Evolutionary conservation across 2,888 invertebrate species (phyloP), one percentile per base, ranked within the genome.

Genomic region (Coenonympha arcania): DNA sequence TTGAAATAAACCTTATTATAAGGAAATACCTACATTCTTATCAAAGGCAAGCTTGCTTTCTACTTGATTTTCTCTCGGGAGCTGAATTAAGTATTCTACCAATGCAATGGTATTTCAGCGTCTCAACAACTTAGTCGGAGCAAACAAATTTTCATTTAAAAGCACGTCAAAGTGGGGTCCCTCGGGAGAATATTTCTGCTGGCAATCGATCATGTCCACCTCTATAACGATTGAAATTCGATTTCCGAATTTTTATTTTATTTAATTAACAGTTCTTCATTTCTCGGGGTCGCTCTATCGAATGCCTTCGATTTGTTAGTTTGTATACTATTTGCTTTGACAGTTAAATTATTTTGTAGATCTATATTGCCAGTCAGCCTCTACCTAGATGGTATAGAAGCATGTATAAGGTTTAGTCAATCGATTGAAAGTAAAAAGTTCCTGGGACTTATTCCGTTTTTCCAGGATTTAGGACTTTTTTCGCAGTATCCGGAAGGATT

Each of bases 81-180:
- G n/a, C n/a, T n/a, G n/a, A n/a, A n/a, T 24, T 15, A n/a, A n/a
- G n/a, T n/a, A 39, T 24, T 15, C 24, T 15, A 39, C 11, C 20
- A 19, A 24, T 4, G 20, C 6, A 37, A 15, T 20, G 13, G 13
- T 22, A 39, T 39, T 39, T 39, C 39, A 39, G 22, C 13, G 19
- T 9, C 24, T 24, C 22, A 15, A 24, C 39, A 15, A 37, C 5
- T 24, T 22, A 39, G 54, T 61, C 57, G 50, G 57, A 55, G 60
- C 57, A 58, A 55, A 52, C 50, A 57, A 58, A 57, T 55, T 55
- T 58, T 45, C 58, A 51, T 59, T 46, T 57, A 52, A 42, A 46
- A 41, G 54, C 33, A 52, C 58, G 58, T 64, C 64, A 67, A 69
- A 68, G 66, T 41, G 63, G 54, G 59, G 22, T 39, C 20, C 39